phyloP scores from a whole-genome alignment of 2,888 invertebrate species.

The Ormyrus rosae region DNA sequence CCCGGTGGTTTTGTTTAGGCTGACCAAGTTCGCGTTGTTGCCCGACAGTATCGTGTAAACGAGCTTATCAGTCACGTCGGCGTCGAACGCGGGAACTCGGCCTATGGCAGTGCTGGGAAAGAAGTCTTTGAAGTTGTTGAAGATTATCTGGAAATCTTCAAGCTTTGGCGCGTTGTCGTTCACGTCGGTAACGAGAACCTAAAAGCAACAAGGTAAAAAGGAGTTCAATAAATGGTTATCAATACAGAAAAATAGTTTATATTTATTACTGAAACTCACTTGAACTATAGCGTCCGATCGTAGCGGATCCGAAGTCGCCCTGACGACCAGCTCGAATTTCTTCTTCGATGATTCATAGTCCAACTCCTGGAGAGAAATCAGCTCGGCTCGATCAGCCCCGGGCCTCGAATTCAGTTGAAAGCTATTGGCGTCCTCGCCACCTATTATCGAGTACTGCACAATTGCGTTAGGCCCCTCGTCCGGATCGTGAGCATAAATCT shows the following conservation, averaged over 20 bases:
- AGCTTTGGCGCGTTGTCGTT: slow-evolving; percentile 96
- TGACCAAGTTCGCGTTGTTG: slow-evolving; percentile 93
- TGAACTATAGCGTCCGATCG: slow-evolving; percentile 93
- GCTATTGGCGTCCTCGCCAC: slow-evolving; percentile 92
- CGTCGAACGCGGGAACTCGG: slow-evolving; percentile 94
- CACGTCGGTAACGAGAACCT: slow-evolving; percentile 92
- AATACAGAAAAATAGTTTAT: no score
- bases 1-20: slow-evolving; percentile 89
- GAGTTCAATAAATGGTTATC: neutral
- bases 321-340: slow-evolving; percentile 90
- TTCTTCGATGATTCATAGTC: slow-evolving; percentile 98
- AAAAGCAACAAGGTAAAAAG: slow-evolving; percentile 67
- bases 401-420: slow-evolving; percentile 89
- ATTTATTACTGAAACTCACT: slow-evolving; percentile 45
- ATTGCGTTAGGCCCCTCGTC: slow-evolving; percentile 94
- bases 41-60: slow-evolving; percentile 91
- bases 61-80: slow-evolving; percentile 93
- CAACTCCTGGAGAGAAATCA: slow-evolving; percentile 92
- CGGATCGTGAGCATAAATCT: slow-evolving; percentile 92
- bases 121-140: slow-evolving; percentile 95
- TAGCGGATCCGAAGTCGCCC: slow-evolving; percentile 93
- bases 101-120: slow-evolving; percentile 96
- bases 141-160: slow-evolving; percentile 94
- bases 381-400: slow-evolving; percentile 90
- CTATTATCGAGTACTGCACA: slow-evolving; percentile 96